Evolutionary conservation across 1,140 invertebrate species (phyloP).

Genomic region (Brachionus paranguensis): DNA sequence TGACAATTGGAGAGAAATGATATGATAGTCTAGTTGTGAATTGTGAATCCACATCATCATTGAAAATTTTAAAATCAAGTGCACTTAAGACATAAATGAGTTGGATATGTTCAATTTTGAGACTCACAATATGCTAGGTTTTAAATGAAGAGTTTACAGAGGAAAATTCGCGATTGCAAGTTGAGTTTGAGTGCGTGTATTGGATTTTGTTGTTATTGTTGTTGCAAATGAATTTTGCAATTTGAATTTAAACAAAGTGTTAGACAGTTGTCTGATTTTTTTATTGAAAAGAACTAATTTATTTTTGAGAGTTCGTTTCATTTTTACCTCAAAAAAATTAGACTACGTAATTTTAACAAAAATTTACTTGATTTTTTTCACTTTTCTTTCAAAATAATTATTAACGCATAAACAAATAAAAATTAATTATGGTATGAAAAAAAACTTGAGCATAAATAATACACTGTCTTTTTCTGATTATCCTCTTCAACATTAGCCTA

Average conservation of each 20-base stretch:
- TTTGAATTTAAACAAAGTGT: background rate
- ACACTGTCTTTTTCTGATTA: no score
- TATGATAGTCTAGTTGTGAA: background rate
- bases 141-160: background rate
- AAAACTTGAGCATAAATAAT: no score
- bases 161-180: constrained; percentile 27
- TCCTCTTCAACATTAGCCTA: no score
- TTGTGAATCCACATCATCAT: constrained; percentile 38
- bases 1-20: background rate
- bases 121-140: background rate
- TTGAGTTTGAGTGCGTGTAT: background rate
- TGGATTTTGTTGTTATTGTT: background rate
- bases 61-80: background rate
- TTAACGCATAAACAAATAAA: no score
- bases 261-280: background rate
- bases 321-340: no score
- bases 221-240: constrained; percentile 16
- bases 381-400: no score
- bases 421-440: no score
- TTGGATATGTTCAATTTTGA: background rate
- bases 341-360: no score
- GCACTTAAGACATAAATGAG: background rate
- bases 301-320: no score
- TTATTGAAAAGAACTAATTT: no score
- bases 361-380: no score